Percentiles rank a stretch among this genome's conserved stretches.
Evolutionary conservation across 23 tunicate species (phyloP).

Genomic region (Styela plicata): DNA sequence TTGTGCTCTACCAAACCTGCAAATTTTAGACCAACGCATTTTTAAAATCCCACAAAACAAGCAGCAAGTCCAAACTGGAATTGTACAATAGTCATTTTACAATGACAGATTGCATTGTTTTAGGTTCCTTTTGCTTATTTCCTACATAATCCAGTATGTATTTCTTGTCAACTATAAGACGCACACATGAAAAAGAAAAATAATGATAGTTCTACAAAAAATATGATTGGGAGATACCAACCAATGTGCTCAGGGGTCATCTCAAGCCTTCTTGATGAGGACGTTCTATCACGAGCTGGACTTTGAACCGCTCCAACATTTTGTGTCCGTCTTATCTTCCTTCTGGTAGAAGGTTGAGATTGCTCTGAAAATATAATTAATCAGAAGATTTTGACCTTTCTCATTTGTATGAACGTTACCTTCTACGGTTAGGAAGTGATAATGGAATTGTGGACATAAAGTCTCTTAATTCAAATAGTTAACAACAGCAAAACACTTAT

Average conservation of each 20-base stretch:
- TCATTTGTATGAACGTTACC: not conserved
- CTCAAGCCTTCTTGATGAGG: not conserved
- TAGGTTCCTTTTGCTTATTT: not conserved
- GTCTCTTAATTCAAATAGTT: no score
- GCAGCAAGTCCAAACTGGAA: no score
- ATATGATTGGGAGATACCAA: not conserved
- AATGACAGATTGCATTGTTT: not conserved
- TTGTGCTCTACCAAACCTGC: not conserved
- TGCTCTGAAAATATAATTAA: not conserved
- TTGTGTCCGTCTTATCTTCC: not conserved
- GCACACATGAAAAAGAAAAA: no score
- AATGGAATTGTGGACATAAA: not conserved
- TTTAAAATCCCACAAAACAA: not conserved
- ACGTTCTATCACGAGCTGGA: not conserved
- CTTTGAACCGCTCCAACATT: not conserved
- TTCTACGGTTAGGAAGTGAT: not conserved
- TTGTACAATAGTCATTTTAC: not conserved
- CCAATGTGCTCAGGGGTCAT: not conserved
- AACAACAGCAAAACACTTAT: no score
- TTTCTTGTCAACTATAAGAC: not conserved
- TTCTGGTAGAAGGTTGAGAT: not conserved
- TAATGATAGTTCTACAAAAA: no score
- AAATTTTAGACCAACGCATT: not conserved
- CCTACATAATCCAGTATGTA: not conserved
- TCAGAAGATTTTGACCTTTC: not conserved